phyloP scores from a whole-genome alignment of 2,888 invertebrate species.

The Pilophorus perplexus region DNA sequence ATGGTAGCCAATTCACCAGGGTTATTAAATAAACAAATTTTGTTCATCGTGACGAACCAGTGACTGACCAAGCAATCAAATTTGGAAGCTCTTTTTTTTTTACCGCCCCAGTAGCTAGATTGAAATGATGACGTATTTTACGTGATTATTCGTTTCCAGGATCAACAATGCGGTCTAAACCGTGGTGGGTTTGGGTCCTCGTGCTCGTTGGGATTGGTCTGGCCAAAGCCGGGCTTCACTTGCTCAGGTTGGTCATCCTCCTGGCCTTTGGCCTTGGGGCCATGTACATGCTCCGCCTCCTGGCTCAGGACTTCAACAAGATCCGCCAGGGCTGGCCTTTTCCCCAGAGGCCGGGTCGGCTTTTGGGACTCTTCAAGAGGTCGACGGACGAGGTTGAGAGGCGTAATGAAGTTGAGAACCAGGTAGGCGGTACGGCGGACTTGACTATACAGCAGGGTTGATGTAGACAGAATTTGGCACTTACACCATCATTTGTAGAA shows the following conservation, averaged over 20 bases:
- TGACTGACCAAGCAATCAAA: too few species aligned
- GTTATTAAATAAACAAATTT: too few species aligned
- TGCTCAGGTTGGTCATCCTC: constrained; percentile 53
- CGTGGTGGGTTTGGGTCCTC: constrained; percentile 33
- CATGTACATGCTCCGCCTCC: constrained; percentile 55
- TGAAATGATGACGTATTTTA: too few species aligned
- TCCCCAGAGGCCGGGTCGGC: constrained; percentile 47
- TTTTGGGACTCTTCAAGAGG: constrained; percentile 45
- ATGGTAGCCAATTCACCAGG: too few species aligned
- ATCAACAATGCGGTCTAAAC: constrained; percentile 32
- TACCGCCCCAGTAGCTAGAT: background rate
- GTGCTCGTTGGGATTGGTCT: constrained; percentile 23
- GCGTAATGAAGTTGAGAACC: background rate
- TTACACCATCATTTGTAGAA: too few species aligned
- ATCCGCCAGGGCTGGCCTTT: constrained; percentile 50
- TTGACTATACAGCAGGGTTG: too few species aligned
- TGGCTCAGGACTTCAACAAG: constrained; percentile 54
- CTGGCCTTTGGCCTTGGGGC: constrained; percentile 55
- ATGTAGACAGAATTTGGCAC: too few species aligned
- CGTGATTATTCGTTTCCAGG: too few species aligned
- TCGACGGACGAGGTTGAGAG: constrained; percentile 45
- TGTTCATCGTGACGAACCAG: too few species aligned
- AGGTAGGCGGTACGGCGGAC: background rate
- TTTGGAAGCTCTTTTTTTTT: too few species aligned
- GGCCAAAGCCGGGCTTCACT: constrained; percentile 51